phyloP scores from a whole-genome alignment of 2,888 invertebrate genomes.

The Platerodrilus igneus region DNA sequence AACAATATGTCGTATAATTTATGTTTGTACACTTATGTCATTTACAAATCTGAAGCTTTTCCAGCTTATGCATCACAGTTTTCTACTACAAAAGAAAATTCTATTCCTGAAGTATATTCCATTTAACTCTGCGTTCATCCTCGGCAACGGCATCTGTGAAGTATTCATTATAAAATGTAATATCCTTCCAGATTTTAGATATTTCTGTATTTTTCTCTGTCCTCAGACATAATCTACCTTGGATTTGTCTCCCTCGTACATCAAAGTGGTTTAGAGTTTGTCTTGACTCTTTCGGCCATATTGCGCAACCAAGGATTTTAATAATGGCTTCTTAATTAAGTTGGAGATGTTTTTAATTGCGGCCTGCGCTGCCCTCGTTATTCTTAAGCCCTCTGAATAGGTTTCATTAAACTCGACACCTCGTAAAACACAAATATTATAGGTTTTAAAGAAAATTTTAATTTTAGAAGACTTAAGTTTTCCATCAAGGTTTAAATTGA shows the following conservation, averaged over 20 bases:
- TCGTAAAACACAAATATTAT: constrained; percentile 46
- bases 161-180: constrained; percentile 45
- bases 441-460: constrained; percentile 17
- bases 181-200: constrained; percentile 41
- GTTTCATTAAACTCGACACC: constrained; percentile 47
- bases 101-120: constrained; percentile 17
- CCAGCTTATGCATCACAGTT: no score
- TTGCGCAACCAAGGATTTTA: constrained; percentile 43
- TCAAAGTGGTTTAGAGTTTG: constrained; percentile 18
- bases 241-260: constrained; percentile 20
- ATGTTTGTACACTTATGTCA: no score
- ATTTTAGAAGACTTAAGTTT: no score
- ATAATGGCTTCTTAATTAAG: constrained; percentile 49
- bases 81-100: no score
- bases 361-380: constrained; percentile 42
- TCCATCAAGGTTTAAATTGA: no score
- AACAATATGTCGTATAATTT: constrained; percentile 40
- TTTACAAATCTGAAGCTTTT: no score
- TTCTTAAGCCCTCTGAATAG: constrained; percentile 43
- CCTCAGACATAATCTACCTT: constrained; percentile 33
- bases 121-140: constrained; percentile 21
- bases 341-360: constrained; percentile 49
- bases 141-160: constrained; percentile 37
- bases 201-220: constrained; percentile 40
- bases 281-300: constrained; percentile 37